phyloP scores from a whole-genome alignment of 2,113 vertebrate genomes.

The Petrocephalus zakoni region DNA sequence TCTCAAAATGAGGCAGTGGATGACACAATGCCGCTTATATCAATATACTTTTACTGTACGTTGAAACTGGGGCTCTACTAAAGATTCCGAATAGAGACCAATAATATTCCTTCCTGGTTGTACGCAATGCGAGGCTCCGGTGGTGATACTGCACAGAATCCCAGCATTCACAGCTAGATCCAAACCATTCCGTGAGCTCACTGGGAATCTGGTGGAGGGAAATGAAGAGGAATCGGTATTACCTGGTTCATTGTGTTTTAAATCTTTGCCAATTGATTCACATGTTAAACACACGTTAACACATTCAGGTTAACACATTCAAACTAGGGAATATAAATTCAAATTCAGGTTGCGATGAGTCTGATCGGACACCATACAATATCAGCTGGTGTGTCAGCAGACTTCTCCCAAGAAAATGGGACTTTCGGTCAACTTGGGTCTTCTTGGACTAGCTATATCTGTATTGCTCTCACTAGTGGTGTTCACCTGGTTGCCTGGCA shows the following conservation, averaged over 20 bases:
- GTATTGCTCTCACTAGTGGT: slow-evolving; percentile 49
- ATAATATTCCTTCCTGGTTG: neutral
- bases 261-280: neutral
- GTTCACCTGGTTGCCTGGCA: slow-evolving; percentile 58
- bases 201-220: neutral
- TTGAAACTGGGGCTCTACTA: neutral
- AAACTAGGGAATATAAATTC: neutral
- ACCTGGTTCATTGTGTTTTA: neutral
- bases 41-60: neutral
- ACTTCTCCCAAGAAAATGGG: slow-evolving; percentile 36
- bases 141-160: neutral
- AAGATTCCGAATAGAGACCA: neutral
- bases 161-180: neutral
- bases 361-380: neutral
- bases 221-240: neutral
- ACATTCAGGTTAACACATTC: neutral
- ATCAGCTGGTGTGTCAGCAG: slow-evolving; percentile 10
- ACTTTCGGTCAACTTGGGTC: slow-evolving; percentile 45
- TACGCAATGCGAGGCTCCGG: neutral
- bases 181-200: neutral
- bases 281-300: neutral
- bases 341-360: neutral
- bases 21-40: neutral
- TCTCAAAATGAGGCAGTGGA: neutral
- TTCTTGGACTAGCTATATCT: slow-evolving; percentile 40